These are phyloP conservation scores for Chironomus riparius DNA, from an alignment of 2,888 invertebrate species.

Conservation along the genomic window DNA sequence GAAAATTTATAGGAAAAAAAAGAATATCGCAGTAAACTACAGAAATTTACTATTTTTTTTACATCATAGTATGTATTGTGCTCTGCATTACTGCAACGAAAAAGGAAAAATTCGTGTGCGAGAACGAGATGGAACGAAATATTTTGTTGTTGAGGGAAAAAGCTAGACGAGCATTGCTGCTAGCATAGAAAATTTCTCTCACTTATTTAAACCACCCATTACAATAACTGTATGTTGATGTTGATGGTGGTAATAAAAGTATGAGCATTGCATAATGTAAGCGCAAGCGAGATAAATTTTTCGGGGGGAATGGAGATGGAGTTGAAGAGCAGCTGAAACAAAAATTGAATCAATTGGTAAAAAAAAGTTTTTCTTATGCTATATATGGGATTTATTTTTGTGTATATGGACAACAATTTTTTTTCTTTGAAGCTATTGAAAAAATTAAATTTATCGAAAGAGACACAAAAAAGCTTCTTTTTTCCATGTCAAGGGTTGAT, in stretches of 20 bases:
- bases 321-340: background rate
- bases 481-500: background rate
- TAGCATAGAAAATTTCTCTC: background rate
- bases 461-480: too few species aligned
- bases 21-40: too few species aligned
- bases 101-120: background rate
- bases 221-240: background rate
- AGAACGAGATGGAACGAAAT: background rate
- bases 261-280: background rate
- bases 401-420: too few species aligned
- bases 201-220: background rate
- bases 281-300: background rate
- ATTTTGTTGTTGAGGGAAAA: background rate
- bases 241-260: too few species aligned
- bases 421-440: too few species aligned
- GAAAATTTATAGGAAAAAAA: slow-evolving; percentile 6
- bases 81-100: too few species aligned
- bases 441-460: too few species aligned
- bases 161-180: background rate
- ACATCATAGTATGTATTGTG: too few species aligned
- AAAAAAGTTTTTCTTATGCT: background rate
- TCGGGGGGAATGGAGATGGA: too few species aligned
- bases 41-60: too few species aligned
- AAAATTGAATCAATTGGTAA: slow-evolving; percentile 1
- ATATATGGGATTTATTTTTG: background rate